Evolutionary conservation across 2,888 invertebrate species (phyloP).

Genomic region (Rosalia funebris): DNA sequence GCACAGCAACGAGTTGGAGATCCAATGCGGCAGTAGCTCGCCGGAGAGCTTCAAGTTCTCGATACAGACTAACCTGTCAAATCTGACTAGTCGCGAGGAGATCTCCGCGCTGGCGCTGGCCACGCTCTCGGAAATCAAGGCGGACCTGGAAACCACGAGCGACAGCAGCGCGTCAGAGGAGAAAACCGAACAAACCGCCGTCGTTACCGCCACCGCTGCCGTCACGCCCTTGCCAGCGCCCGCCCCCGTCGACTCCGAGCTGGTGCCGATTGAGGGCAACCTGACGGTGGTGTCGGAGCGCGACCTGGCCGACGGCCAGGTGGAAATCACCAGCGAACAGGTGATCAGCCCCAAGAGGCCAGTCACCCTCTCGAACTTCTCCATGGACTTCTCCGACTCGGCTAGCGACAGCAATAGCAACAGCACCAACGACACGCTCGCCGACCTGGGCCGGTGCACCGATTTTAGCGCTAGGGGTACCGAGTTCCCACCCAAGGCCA

Average conservation of each 20-base stretch:
- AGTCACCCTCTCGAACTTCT: slow-evolving; percentile 56
- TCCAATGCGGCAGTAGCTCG: slow-evolving; percentile 30
- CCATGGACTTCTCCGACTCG: slow-evolving; percentile 59
- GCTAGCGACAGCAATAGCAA: slow-evolving; percentile 36
- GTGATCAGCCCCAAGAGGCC: slow-evolving; percentile 55
- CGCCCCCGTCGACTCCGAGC: slow-evolving; percentile 41
- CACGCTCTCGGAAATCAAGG: slow-evolving; percentile 38
- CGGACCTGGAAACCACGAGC: slow-evolving; percentile 27
- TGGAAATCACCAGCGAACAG: slow-evolving; percentile 66
- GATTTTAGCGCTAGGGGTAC: slow-evolving; percentile 36
- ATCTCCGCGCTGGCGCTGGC: slow-evolving; percentile 44
- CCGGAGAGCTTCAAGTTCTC: slow-evolving; percentile 45
- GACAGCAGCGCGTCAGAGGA: slow-evolving; percentile 24
- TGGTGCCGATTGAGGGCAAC: slow-evolving; percentile 68
- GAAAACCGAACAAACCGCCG: neutral
- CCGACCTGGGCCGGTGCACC: slow-evolving; percentile 16
- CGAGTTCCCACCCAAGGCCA: slow-evolving; percentile 42
- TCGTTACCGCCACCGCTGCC: neutral
- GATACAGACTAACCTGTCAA: slow-evolving; percentile 53
- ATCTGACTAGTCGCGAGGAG: slow-evolving; percentile 44
- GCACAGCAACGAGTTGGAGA: slow-evolving; percentile 38
- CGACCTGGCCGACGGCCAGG: slow-evolving; percentile 63
- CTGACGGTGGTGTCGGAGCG: slow-evolving; percentile 67
- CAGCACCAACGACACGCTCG: slow-evolving; percentile 22
- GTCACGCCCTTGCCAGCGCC: too few relatives aligned